These are phyloP conservation scores for Eupithecia abbreviata DNA, from an alignment of 2,888 invertebrate species.

Conservation along the genomic window DNA sequence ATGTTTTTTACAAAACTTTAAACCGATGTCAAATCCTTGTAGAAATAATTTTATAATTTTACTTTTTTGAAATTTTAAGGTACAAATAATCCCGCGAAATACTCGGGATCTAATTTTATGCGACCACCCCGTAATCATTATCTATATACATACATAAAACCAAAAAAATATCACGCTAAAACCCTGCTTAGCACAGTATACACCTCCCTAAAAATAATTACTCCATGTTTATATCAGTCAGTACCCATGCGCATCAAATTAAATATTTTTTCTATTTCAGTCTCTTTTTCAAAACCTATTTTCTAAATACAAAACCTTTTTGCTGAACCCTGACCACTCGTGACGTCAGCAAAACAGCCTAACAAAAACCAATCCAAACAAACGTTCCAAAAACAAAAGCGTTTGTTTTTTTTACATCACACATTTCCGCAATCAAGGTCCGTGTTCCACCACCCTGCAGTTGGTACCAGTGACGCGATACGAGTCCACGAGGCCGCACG, in stretches of 20 bases:
- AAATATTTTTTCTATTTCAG: neutral
- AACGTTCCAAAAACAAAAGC: neutral
- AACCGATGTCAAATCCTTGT: neutral
- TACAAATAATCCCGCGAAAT: too few species aligned
- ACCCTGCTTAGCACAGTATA: too few species aligned
- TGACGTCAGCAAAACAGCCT: neutral
- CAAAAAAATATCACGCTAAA: neutral
- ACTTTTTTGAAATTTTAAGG: too few species aligned
- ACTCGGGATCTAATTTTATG: neutral
- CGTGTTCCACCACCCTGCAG: neutral
- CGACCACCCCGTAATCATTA: neutral
- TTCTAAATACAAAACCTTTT: neutral
- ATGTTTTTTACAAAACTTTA: neutral
- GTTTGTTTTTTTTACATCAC: constrained; percentile 1
- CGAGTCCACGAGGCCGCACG: constrained; percentile 33
- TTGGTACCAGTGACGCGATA: constrained; percentile 27
- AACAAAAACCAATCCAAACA: constrained; percentile 2
- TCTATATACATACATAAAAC: neutral
- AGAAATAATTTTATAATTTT: too few species aligned
- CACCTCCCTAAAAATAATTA: too few species aligned
- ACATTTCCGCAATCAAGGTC: constrained; percentile 7
- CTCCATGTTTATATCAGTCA: too few species aligned
- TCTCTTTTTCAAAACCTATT: neutral
- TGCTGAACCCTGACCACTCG: neutral
- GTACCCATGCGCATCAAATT: neutral